Conservation (phyloP, 2,888 invertebrate genomes). For the Hybos culiciformis region DNA sequence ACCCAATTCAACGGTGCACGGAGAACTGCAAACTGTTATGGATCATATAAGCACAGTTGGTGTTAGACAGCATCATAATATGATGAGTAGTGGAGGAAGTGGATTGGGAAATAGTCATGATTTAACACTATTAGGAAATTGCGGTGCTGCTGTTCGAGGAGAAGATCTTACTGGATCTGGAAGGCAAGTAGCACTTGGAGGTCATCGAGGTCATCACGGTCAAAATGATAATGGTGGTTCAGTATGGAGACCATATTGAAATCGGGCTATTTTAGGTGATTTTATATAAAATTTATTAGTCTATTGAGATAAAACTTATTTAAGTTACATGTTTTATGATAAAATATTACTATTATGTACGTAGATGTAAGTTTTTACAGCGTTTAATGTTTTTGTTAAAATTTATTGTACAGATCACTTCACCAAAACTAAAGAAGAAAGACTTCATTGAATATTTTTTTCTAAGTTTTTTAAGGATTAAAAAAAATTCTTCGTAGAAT, state of each 20-base stretch:
- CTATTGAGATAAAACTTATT: not conserved
- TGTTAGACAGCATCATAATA: slow-evolving; percentile 37
- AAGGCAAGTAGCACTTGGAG: slow-evolving; percentile 33
- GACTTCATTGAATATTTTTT: too few species aligned
- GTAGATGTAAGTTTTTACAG: too few species aligned
- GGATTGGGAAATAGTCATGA: slow-evolving; percentile 18
- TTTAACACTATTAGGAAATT: slow-evolving; percentile 33
- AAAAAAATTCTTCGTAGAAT: too few species aligned
- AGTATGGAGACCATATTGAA: slow-evolving; percentile 65
- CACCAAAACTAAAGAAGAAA: too few species aligned
- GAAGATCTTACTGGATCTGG: slow-evolving; percentile 34
- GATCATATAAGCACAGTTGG: slow-evolving; percentile 57
- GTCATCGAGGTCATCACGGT: slow-evolving; percentile 34
- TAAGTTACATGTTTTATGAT: too few species aligned
- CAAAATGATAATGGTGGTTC: slow-evolving; percentile 44
- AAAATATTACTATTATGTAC: too few species aligned
- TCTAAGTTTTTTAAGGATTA: too few species aligned
- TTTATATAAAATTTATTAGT: not conserved
- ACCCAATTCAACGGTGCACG: slow-evolving; percentile 45
- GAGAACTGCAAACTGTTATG: slow-evolving; percentile 61
- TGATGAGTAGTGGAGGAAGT: slow-evolving; percentile 34
- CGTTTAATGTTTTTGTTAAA: too few species aligned
- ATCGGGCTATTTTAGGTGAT: slow-evolving; percentile 26
- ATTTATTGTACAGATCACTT: too few species aligned
- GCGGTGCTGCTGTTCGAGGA: slow-evolving; percentile 34